A percentile compares a stretch with the other conserved stretches of the same genome.
These are phyloP conservation scores for Anguilla japonica DNA, from an alignment of 2,113 vertebrate genomes.

Conservation along the genomic window DNA sequence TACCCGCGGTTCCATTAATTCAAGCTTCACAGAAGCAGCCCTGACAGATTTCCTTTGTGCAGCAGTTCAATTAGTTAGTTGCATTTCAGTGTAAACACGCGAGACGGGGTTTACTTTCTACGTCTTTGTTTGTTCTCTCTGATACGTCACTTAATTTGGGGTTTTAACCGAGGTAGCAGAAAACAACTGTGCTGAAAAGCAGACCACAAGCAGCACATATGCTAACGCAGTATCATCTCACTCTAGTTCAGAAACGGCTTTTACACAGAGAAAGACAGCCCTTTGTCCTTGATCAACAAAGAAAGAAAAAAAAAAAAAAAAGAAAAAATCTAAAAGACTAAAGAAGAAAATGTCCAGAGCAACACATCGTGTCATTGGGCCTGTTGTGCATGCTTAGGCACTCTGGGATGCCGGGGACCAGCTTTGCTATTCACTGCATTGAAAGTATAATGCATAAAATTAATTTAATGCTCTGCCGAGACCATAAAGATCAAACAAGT, in stretches of 20 bases:
- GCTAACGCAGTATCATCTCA: conserved; percentile 49
- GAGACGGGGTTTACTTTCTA: conserved; percentile 57
- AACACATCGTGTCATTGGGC: conserved; percentile 49
- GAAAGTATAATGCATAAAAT: conserved; percentile 80
- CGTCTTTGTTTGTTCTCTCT: conserved; percentile 32
- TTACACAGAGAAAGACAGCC: conserved; percentile 56
- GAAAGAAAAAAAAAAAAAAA: conserved; percentile 51
- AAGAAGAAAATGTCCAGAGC: conserved; percentile 54
- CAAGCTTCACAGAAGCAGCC: conserved; percentile 67
- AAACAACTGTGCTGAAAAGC: conserved; percentile 53
- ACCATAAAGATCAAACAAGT: conserved; percentile 97
- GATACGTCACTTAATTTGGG: conserved; percentile 42
- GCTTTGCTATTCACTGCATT: conserved; percentile 52
- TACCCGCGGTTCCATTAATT: conserved; percentile 75
- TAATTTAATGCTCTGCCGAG: conserved; percentile 90
- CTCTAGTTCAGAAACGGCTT: conserved; percentile 55
- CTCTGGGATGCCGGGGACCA: conserved; percentile 44
- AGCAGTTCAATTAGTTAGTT: conserved; percentile 67
- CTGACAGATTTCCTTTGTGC: conserved; percentile 66
- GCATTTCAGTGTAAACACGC: conserved; percentile 53
- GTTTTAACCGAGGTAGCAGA: conserved; percentile 48
- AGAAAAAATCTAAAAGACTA: conserved; percentile 33
- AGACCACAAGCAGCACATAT: conserved; percentile 53
- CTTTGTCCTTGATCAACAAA: conserved; percentile 64
- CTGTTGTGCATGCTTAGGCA: conserved; percentile 54